phyloP scores from a whole-genome alignment of 2,113 vertebrate genomes.

The Equus quagga region DNA sequence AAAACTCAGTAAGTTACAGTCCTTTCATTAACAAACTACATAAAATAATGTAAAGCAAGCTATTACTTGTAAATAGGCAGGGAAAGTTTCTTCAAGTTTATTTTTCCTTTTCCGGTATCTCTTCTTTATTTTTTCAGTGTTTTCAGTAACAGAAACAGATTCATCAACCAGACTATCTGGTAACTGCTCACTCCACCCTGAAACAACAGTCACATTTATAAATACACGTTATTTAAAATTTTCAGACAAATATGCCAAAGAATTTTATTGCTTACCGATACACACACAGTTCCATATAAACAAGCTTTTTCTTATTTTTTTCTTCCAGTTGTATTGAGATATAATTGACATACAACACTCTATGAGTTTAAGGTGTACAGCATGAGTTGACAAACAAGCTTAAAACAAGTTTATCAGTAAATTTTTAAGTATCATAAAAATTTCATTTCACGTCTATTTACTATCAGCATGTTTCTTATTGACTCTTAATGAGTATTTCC shows the following conservation, averaged over 20 bases:
- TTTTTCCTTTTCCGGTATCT: slow-evolving; percentile 98
- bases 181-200: slow-evolving; percentile 91
- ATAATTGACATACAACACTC: not conserved
- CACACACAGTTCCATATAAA: not conserved
- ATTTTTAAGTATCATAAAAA: not conserved
- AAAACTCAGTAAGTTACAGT: not conserved
- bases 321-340: not conserved
- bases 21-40: not conserved
- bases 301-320: not conserved
- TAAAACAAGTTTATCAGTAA: not conserved
- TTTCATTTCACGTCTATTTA: not conserved
- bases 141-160: slow-evolving; percentile 86
- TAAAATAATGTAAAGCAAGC: slow-evolving; percentile 18
- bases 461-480: not conserved
- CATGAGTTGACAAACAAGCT: not conserved
- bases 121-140: slow-evolving; percentile 96
- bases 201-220: slow-evolving; percentile 58
- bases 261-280: not conserved
- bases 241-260: not conserved
- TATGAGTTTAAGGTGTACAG: not conserved
- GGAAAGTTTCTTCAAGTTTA: slow-evolving; percentile 97
- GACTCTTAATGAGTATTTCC: not conserved
- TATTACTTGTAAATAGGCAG: slow-evolving; percentile 96
- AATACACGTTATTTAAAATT: not conserved
- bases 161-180: slow-evolving; percentile 91